Evolutionary conservation across 2,888 invertebrate genomes (phyloP).

Genomic region (Drosophila robusta): DNA sequence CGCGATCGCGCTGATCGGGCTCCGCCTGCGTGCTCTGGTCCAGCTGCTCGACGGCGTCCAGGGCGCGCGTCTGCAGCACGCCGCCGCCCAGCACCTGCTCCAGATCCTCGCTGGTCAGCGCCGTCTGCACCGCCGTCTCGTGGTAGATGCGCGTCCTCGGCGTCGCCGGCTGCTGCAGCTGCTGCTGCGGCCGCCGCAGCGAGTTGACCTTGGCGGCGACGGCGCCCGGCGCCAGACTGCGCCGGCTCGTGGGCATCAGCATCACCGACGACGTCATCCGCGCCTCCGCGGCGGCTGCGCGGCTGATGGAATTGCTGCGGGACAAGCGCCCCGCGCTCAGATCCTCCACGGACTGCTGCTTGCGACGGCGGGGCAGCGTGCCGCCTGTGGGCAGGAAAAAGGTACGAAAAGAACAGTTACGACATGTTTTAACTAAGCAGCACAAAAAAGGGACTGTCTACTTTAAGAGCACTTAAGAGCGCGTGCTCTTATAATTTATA

Average conservation of each 20-base stretch:
- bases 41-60: constrained; percentile 86
- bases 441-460: too few relatives aligned
- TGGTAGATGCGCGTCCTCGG: constrained; percentile 91
- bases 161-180: constrained; percentile 73
- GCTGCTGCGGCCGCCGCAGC: constrained; percentile 82
- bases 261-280: constrained; percentile 85
- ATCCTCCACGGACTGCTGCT: constrained; percentile 88
- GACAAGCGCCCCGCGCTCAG: constrained; percentile 84
- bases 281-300: constrained; percentile 81
- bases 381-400: constrained; percentile 86
- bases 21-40: constrained; percentile 87
- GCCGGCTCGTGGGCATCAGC: constrained; percentile 70
- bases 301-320: constrained; percentile 86
- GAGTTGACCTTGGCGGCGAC: constrained; percentile 85
- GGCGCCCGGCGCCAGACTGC: constrained; percentile 64
- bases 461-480: too few relatives aligned
- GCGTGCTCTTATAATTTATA: too few relatives aligned
- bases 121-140: constrained; percentile 92
- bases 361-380: constrained; percentile 90
- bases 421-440: too few relatives aligned
- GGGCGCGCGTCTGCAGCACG: constrained; percentile 73
- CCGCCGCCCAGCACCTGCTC: constrained; percentile 90
- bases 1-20: constrained; percentile 87
- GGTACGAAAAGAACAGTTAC: too few relatives aligned
- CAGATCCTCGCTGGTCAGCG: constrained; percentile 89